Conservation (phyloP, 2,888 invertebrate genomes). For the Hesperia comma region DNA sequence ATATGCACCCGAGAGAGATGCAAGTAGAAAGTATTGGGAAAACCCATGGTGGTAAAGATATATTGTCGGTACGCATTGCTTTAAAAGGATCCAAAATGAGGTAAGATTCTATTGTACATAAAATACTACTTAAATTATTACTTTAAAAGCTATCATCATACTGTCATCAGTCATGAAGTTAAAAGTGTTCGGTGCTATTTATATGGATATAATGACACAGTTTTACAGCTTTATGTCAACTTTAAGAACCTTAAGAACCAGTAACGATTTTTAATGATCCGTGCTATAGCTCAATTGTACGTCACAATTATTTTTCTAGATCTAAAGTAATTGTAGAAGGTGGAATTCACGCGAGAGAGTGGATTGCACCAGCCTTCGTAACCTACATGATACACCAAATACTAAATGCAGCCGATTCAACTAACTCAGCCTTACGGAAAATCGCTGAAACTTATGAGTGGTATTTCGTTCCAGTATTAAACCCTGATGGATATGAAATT, state of each 20-base stretch:
- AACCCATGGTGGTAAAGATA: constrained; percentile 66
- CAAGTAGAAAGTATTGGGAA: constrained; percentile 63
- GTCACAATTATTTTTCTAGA: constrained; percentile 50
- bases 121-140: no score
- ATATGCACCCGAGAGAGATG: constrained; percentile 68
- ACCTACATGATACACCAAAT: constrained; percentile 84
- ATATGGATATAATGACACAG: no score
- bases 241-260: no score
- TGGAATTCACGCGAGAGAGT: constrained; percentile 89
- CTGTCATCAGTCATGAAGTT: no score
- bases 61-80: constrained; percentile 56
- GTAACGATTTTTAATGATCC: no score
- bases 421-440: constrained; percentile 58
- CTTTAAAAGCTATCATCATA: no score
- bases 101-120: background rate
- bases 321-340: constrained; percentile 83
- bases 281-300: no score
- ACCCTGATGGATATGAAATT: constrained; percentile 90
- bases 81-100: constrained; percentile 31
- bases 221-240: no score
- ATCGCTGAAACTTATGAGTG: constrained; percentile 84
- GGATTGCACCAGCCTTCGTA: constrained; percentile 86
- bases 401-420: constrained; percentile 62
- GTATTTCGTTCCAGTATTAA: constrained; percentile 87
- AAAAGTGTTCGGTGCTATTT: no score